Evolutionary conservation across 2,888 invertebrate genomes (phyloP).

Genomic region (Auanema sp.): DNA sequence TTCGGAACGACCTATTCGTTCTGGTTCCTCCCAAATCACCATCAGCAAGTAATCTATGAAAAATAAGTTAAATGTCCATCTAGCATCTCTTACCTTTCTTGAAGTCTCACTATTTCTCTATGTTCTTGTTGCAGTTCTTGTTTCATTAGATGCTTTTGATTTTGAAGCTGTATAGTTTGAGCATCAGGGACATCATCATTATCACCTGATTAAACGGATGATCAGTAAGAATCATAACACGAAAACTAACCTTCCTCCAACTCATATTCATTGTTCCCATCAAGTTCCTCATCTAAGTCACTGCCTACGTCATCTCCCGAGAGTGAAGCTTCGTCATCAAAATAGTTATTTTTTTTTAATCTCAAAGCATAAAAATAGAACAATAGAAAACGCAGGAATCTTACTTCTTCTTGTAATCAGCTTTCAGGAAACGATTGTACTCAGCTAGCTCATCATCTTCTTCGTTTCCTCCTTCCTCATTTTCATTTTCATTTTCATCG

Average conservation of each 20-base stretch:
- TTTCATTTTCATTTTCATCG: conserved; percentile 12
- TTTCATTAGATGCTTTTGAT: conserved; percentile 45
- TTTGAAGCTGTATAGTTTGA: conserved; percentile 45
- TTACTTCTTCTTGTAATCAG: conserved; percentile 30
- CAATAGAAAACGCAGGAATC: neutral
- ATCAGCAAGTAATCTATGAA: conserved; percentile 42
- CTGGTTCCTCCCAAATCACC: conserved; percentile 45
- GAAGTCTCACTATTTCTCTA: conserved; percentile 44
- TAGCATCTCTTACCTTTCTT: conserved; percentile 33
- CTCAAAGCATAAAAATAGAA: conserved; percentile 11
- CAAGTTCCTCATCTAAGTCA: conserved; percentile 46
- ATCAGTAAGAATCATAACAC: neutral
- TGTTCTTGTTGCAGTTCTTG: conserved; percentile 46
- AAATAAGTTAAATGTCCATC: neutral
- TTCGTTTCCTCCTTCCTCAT: conserved; percentile 1
- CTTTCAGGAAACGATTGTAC: conserved; percentile 29
- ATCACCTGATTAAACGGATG: conserved; percentile 29
- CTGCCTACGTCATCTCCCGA: conserved; percentile 59
- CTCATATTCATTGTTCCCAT: conserved; percentile 44
- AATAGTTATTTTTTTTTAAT: conserved; percentile 35
- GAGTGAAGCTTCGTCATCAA: conserved; percentile 60
- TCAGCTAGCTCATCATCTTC: conserved; percentile 42
- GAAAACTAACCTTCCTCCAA: conserved; percentile 34
- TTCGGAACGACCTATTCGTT: conserved; percentile 50
- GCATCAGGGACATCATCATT: conserved; percentile 46